These are phyloP conservation scores for Paradisaea rubra DNA, from an alignment of 2,113 vertebrate genomes.

Conservation along the genomic window DNA sequence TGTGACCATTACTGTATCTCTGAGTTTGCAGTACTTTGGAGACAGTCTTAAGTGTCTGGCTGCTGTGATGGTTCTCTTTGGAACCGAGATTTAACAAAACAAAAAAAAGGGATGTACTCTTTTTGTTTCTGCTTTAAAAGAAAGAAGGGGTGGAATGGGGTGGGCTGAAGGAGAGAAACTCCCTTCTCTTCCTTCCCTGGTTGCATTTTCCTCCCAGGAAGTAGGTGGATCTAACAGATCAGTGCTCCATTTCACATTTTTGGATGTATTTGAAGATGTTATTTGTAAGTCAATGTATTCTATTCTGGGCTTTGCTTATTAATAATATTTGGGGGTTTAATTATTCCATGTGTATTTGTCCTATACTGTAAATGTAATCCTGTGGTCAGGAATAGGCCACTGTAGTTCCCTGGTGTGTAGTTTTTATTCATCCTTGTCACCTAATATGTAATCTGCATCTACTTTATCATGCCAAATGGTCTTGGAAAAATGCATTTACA, in stretches of 20 bases:
- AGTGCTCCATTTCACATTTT: constrained; percentile 38
- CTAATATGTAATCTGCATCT: background rate
- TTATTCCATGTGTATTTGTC: constrained; percentile 20
- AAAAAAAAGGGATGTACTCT: background rate
- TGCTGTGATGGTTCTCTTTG: constrained; percentile 29
- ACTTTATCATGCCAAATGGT: background rate
- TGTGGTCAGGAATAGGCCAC: background rate
- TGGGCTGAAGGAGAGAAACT: background rate
- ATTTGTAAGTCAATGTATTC: background rate
- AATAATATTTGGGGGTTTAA: constrained; percentile 16
- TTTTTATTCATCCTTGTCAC: background rate
- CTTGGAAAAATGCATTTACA: background rate
- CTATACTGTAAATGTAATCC: constrained; percentile 15
- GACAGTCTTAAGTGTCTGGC: background rate
- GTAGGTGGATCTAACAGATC: background rate
- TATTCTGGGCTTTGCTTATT: background rate
- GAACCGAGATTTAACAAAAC: background rate
- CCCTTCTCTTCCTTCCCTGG: background rate
- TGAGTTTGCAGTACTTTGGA: background rate
- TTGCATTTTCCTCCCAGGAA: background rate
- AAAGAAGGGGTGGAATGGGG: background rate
- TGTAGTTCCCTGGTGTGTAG: background rate
- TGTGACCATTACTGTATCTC: background rate
- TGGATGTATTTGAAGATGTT: constrained; percentile 25
- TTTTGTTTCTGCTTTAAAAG: constrained; percentile 26